These are phyloP conservation scores for Oncopodura yosiiana DNA, from an alignment of 1,140 invertebrate genomes.

Conservation along the genomic window DNA sequence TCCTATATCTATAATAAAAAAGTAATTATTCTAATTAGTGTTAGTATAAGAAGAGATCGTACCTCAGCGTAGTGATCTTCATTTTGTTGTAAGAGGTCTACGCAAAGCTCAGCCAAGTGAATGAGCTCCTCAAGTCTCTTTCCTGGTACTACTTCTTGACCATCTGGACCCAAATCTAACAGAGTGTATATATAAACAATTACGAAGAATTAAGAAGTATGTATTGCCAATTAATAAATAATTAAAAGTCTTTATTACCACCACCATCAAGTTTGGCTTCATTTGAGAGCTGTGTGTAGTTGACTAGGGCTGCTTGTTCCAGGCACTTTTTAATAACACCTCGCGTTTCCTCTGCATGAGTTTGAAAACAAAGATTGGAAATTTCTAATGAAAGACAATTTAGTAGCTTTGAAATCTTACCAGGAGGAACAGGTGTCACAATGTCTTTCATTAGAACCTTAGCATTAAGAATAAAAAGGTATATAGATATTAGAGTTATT, in stretches of 20 bases:
- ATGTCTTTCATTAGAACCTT: constrained; percentile 96
- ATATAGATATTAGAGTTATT: neutral
- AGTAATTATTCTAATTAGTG: neutral
- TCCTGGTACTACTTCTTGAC: constrained; percentile 67
- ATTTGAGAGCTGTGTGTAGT: constrained; percentile 90
- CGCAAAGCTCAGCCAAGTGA: constrained; percentile 92
- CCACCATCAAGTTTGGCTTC: constrained; percentile 96
- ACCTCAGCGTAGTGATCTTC: constrained; percentile 99
- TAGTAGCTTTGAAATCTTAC: constrained; percentile 5
- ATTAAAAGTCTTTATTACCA: neutral
- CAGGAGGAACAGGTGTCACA: constrained; percentile 84
- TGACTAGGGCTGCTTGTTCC: constrained; percentile 94
- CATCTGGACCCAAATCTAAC: constrained; percentile 59
- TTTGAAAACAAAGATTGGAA: neutral
- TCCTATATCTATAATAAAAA: too few species aligned
- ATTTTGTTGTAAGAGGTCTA: constrained; percentile 96
- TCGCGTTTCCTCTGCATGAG: constrained; percentile 71
- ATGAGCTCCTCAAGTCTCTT: constrained; percentile 95
- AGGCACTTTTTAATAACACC: constrained; percentile 91
- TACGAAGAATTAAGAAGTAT: neutral
- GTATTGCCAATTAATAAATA: neutral
- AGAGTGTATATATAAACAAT: too few species aligned
- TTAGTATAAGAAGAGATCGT: constrained; percentile 40
- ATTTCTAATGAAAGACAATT: too few species aligned
- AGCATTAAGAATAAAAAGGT: neutral